These are phyloP conservation scores for Pseudomyrmex pallidus DNA, from an alignment of 1,140 invertebrate species.

Conservation along the genomic window DNA sequence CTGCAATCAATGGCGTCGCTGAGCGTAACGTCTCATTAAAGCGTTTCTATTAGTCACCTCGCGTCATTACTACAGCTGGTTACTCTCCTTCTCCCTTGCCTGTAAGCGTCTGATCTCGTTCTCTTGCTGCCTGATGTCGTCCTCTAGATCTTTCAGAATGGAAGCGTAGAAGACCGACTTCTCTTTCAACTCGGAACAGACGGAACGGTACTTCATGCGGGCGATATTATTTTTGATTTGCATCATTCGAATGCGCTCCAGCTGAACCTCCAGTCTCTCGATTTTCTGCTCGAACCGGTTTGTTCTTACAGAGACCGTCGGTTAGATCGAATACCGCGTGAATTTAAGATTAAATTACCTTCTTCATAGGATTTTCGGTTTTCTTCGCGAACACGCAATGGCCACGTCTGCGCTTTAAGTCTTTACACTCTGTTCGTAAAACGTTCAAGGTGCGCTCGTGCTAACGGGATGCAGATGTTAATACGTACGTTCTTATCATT, in stretches of 20 bases:
- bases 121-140: conserved; percentile 88
- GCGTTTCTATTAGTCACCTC: neutral
- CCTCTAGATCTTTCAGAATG: conserved; percentile 88
- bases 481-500: neutral
- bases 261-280: conserved; percentile 86
- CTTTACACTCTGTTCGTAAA: conserved; percentile 42
- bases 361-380: conserved; percentile 78
- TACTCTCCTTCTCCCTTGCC: conserved; percentile 63
- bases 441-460: conserved; percentile 21
- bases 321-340: neutral
- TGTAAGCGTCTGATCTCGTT: conserved; percentile 89
- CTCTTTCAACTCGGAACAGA: conserved; percentile 89
- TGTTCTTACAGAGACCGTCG: neutral
- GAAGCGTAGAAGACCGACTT: conserved; percentile 91
- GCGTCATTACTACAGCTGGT: neutral
- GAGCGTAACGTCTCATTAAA: neutral
- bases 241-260: conserved; percentile 90
- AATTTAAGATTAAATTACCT: conserved; percentile 73
- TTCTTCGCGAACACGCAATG: conserved; percentile 77
- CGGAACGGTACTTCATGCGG: conserved; percentile 90
- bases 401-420: neutral
- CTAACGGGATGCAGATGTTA: conserved; percentile 15
- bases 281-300: conserved; percentile 86
- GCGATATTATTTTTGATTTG: conserved; percentile 92
- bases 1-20: conserved; percentile 77